Evolutionary conservation across 64 coral and sea anemone genomes (phyloP), one percentile per base, ranked within the genome.

Genomic region (Exaiptasia diaphana): DNA sequence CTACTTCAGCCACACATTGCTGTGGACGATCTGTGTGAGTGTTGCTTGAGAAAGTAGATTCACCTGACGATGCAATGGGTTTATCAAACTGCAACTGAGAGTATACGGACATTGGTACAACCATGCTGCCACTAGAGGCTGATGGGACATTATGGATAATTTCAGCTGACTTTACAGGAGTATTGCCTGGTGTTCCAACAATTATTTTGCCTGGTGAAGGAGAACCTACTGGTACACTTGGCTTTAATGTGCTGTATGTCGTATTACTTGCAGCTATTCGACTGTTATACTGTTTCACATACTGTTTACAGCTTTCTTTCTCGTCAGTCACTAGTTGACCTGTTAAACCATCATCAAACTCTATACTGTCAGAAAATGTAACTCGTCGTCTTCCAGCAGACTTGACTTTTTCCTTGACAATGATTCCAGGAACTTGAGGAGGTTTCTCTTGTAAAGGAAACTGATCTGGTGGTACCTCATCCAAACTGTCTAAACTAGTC

Each of bases 281-380:
- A 32, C 40, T 73, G 44, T 73, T 73, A 73, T 73, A 73, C 64
- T 89, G 18, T 36, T 84, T 94, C 8, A 88, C 80, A 52, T 94
- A 94, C 11, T 85, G 71, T 36, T 94, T 94, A 24, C 83, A 82
- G 40, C 91, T 94, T 40, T 78, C 83, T 20, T 89, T 94, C 22
- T 94, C 91, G 38, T 83, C 55, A 22, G 91, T 94, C 6, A 94
- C 91, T 35, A 94, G 64, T 53, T 94, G 86, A 40, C 95, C 95
- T 56, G 88, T 88, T 28, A 99, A 68, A 37, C 95, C 95, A 81
- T 99, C 95, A 68, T 91, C 90, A 93, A 92, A 99, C 30, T 85
- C 90, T 11, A 99, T 92, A 62, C 90, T 99, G 74, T 99, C 95
- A 75, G 67, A 88, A 85, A 99, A 99, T 4, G 90, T 99, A 2